These are phyloP conservation scores for Leucophenga varia DNA, from an alignment of 1,140 invertebrate genomes.

Conservation along the genomic window DNA sequence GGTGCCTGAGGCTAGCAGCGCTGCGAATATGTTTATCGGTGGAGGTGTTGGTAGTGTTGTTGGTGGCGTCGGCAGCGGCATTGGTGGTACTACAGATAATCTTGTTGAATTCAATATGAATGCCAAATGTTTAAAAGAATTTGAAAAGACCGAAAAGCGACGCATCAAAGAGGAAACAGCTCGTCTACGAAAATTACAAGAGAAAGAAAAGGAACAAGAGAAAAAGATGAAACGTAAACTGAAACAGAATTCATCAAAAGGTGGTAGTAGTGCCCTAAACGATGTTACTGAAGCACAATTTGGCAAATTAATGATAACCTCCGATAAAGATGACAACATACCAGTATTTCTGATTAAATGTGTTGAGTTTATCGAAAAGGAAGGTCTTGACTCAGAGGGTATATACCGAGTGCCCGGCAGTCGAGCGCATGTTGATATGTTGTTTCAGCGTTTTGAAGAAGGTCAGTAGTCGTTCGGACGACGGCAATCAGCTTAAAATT, in stretches of 20 bases:
- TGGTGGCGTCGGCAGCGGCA: too few relatives aligned
- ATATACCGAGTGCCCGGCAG: conserved; percentile 95
- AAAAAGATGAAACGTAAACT: conserved; percentile 72
- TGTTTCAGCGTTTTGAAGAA: conserved; percentile 90
- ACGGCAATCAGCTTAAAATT: too few relatives aligned
- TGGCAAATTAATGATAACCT: conserved; percentile 67
- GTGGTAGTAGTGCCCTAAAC: conserved; percentile 15
- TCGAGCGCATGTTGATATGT: conserved; percentile 88
- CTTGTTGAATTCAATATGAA: conserved; percentile 66
- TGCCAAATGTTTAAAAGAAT: conserved; percentile 71
- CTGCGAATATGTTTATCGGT: conserved; percentile 58
- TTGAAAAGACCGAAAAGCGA: conserved; percentile 75
- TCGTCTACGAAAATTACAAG: conserved; percentile 68
- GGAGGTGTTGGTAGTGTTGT: conserved; percentile 64
- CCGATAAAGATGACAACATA: conserved; percentile 76
- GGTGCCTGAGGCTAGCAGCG: conserved; percentile 60
- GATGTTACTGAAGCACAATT: conserved; percentile 56
- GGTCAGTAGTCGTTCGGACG: too few relatives aligned
- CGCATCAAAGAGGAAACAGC: conserved; percentile 70
- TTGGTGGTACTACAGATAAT: too few relatives aligned
- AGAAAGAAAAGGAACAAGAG: conserved; percentile 72
- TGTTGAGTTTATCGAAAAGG: conserved; percentile 91
- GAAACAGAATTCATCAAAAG: conserved; percentile 61
- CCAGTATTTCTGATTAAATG: conserved; percentile 94
- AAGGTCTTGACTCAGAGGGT: conserved; percentile 92